These are phyloP conservation scores for Chaenodraco wilsoni DNA, from an alignment of 2,797 vertebrate genomes.

Conservation along the genomic window DNA sequence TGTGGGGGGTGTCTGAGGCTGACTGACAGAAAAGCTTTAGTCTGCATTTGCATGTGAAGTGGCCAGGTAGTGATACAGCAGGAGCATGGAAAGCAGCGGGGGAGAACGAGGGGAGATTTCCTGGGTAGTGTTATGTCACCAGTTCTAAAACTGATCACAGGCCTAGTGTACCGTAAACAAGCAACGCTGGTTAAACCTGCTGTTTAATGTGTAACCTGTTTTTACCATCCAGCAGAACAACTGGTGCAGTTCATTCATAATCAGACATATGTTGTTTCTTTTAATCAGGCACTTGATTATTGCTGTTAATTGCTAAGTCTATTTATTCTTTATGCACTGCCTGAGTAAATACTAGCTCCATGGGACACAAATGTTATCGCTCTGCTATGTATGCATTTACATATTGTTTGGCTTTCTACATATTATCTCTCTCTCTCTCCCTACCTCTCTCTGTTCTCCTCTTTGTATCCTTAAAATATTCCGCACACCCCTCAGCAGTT, in stretches of 20 bases:
- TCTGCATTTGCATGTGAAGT: conserved; percentile 74
- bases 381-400: conserved; percentile 75
- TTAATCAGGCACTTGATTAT: conserved; percentile 68
- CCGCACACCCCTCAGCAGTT: conserved; percentile 94
- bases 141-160: conserved; percentile 40
- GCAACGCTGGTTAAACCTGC: conserved; percentile 18
- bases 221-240: conserved; percentile 29
- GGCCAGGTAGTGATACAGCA: conserved; percentile 63
- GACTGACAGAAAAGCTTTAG: conserved; percentile 57
- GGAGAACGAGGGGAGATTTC: conserved; percentile 45
- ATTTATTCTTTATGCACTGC: conserved; percentile 62
- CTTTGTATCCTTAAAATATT: conserved; percentile 93
- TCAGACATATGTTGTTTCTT: conserved; percentile 59
- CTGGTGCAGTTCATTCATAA: conserved; percentile 59
- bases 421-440: conserved; percentile 55
- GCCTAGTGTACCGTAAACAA: conserved; percentile 14
- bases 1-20: conserved; percentile 53
- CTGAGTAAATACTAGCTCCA: conserved; percentile 69
- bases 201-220: conserved; percentile 40
- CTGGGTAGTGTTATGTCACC: conserved; percentile 61
- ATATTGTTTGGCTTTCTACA: conserved; percentile 74
- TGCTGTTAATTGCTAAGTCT: conserved; percentile 64
- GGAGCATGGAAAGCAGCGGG: conserved; percentile 24
- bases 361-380: conserved; percentile 71
- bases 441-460: conserved; percentile 64